A percentile compares a stretch with the other conserved stretches of the same genome.
phyloP scores from a whole-genome alignment of 2,888 invertebrate species.

The Hesperia comma region DNA sequence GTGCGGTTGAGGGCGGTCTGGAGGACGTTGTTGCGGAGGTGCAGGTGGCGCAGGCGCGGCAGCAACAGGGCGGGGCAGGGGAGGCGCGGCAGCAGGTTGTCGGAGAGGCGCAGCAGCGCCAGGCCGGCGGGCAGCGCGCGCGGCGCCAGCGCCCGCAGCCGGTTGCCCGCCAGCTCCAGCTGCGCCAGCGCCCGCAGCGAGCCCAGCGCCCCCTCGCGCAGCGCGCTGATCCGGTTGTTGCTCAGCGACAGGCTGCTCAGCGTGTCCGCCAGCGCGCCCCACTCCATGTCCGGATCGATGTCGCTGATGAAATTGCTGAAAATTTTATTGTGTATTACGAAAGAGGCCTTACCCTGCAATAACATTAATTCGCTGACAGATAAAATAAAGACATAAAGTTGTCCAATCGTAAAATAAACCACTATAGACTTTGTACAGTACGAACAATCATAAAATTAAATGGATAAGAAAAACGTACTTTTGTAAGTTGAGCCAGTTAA shows the following conservation, averaged over 20 bases:
- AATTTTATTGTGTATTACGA: background rate
- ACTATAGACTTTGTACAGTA: no score
- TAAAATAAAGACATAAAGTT: no score
- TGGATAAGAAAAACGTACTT: slow-evolving; percentile 79
- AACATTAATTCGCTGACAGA: no score
- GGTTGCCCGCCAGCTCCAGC: slow-evolving; percentile 87
- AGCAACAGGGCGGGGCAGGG: slow-evolving; percentile 83
- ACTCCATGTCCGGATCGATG: slow-evolving; percentile 75
- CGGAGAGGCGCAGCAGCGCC: slow-evolving; percentile 86
- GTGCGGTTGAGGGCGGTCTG: slow-evolving; percentile 49
- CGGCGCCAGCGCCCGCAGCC: slow-evolving; percentile 83
- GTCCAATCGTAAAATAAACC: no score
- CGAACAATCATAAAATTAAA: background rate
- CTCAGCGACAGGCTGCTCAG: slow-evolving; percentile 89
- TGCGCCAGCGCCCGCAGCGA: slow-evolving; percentile 84
- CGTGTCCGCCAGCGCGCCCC: slow-evolving; percentile 88
- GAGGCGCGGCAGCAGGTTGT: slow-evolving; percentile 85
- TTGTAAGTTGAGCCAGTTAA: slow-evolving; percentile 91
- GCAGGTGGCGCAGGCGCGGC: slow-evolving; percentile 85
- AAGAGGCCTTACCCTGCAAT: background rate
- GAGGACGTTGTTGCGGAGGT: slow-evolving; percentile 78
- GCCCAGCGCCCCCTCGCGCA: slow-evolving; percentile 78
- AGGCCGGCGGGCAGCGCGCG: slow-evolving; percentile 85
- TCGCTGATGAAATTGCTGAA: slow-evolving; percentile 88
- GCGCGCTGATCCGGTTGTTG: slow-evolving; percentile 87